phyloP scores from a whole-genome alignment of 1,140 invertebrate genomes.

The Drosophila setifemur region DNA sequence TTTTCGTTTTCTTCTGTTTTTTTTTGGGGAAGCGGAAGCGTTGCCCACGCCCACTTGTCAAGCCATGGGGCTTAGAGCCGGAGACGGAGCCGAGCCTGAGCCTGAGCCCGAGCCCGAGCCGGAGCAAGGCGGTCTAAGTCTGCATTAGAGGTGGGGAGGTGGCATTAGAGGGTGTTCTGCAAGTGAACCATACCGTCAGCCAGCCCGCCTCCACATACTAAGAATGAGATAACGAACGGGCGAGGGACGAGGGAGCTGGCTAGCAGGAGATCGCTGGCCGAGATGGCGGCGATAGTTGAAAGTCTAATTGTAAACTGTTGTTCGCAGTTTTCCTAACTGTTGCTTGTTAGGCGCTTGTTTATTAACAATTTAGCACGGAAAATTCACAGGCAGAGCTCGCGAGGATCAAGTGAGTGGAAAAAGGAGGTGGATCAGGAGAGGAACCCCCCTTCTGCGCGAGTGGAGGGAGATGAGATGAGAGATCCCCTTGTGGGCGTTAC shows the following conservation, averaged over 20 bases:
- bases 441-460: not conserved
- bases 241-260: not conserved
- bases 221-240: not conserved
- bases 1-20: slow-evolving; percentile 22
- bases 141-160: not conserved
- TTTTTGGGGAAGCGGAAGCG: slow-evolving; percentile 75
- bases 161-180: slow-evolving; percentile 14
- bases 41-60: slow-evolving; percentile 74
- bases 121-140: too few relatives aligned
- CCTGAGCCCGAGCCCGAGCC: not conserved
- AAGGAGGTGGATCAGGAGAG: not conserved
- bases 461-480: not conserved
- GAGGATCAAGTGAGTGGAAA: not conserved
- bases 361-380: slow-evolving; percentile 76
- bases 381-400: slow-evolving; percentile 29
- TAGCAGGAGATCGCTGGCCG: slow-evolving; percentile 15
- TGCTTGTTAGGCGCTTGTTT: slow-evolving; percentile 77
- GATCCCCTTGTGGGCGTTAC: slow-evolving; percentile 53
- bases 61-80: slow-evolving; percentile 31
- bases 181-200: slow-evolving; percentile 20
- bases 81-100: not conserved
- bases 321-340: slow-evolving; percentile 68
- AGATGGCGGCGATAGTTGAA: slow-evolving; percentile 70
- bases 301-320: slow-evolving; percentile 79
- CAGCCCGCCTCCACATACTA: slow-evolving; percentile 38